A percentile compares a stretch with the other conserved stretches of the same genome.
Conservation (phyloP, 2,113 vertebrate genomes). For the Numida meleagris region DNA sequence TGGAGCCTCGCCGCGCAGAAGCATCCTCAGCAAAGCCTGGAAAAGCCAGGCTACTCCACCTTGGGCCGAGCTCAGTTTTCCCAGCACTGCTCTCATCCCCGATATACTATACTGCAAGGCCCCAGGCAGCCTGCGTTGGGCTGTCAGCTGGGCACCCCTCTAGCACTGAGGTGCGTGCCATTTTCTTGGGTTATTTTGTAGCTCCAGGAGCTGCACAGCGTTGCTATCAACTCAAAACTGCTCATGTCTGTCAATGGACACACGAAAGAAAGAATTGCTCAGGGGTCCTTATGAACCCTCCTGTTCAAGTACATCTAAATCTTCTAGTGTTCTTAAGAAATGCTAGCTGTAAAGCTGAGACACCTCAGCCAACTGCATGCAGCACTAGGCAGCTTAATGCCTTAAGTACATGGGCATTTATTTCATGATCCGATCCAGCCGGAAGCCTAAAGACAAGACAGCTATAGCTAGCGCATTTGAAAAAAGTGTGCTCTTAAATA, state of each 20-base stretch:
- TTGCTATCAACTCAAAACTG: neutral
- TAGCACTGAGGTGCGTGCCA: accelerated
- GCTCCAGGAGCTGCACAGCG: too few relatives aligned
- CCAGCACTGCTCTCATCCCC: neutral
- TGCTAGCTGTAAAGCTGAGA: too few relatives aligned
- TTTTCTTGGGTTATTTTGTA: too few relatives aligned
- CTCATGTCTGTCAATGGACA: neutral
- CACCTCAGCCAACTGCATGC: neutral
- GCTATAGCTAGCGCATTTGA: neutral
- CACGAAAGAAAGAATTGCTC: neutral
- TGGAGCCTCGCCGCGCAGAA: too few relatives aligned
- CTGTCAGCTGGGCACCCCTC: neutral
- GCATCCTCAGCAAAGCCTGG: too few relatives aligned
- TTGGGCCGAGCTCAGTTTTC: neutral
- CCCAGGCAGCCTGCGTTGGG: accelerated
- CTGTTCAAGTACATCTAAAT: neutral
- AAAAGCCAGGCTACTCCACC: too few relatives aligned
- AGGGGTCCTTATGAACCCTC: neutral
- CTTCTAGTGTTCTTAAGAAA: too few relatives aligned
- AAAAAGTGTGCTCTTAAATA: neutral
- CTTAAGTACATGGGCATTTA: neutral
- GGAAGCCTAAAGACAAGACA: neutral
- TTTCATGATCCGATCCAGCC: neutral
- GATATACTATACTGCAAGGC: accelerated
- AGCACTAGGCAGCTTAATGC: neutral